These are phyloP conservation scores for Sialia sialis DNA, from an alignment of 2,113 vertebrate genomes.

Conservation along the genomic window DNA sequence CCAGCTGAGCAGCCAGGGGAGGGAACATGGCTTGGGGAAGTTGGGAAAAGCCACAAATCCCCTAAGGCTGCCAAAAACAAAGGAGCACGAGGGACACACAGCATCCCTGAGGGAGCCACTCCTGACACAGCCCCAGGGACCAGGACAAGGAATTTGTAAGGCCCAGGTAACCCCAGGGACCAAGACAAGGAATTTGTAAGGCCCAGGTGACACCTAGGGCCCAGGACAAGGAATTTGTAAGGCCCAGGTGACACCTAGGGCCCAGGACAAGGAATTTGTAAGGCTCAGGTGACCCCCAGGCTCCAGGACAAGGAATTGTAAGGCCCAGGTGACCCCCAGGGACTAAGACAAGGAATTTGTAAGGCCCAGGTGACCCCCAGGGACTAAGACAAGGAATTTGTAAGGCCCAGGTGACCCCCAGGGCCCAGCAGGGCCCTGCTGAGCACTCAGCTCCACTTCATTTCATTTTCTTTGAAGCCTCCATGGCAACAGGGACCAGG, in stretches of 20 bases:
- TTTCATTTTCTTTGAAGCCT: background rate
- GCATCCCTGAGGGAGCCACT: background rate
- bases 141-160: background rate
- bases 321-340: background rate
- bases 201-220: background rate
- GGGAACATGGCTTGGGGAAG: background rate
- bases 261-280: background rate
- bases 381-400: background rate
- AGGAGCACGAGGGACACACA: fast-evolving
- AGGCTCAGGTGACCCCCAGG: background rate
- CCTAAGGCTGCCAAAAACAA: background rate
- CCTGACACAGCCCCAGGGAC: fast-evolving
- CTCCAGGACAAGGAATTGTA: background rate
- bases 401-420: background rate
- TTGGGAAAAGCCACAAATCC: background rate
- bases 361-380: too few relatives aligned
- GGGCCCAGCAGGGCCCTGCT: background rate
- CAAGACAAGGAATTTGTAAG: background rate
- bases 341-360: background rate
- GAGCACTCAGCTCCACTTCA: background rate
- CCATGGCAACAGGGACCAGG: background rate
- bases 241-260: background rate
- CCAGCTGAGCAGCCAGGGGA: background rate
- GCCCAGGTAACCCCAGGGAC: background rate
- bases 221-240: background rate